phyloP scores from a whole-genome alignment of 1,140 invertebrate genomes.

The Drosophila burlai region DNA sequence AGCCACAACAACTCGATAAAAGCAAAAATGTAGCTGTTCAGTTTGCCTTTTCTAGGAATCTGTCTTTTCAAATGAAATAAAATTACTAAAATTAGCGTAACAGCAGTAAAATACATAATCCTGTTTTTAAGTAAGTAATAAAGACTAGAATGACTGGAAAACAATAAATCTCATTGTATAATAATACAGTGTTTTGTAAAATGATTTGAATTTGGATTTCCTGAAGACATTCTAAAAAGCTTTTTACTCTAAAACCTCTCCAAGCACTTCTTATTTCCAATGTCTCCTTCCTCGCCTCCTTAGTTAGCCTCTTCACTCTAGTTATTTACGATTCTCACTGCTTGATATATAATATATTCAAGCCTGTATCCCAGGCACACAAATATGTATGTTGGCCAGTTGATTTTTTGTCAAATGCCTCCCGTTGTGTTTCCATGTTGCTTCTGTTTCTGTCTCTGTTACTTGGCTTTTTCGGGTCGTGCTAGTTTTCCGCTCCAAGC shows the following conservation, averaged over 20 bases:
- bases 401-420: slow-evolving; percentile 53
- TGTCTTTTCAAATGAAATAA: too few species aligned
- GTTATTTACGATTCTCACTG: slow-evolving; percentile 6
- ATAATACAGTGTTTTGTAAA: too few species aligned
- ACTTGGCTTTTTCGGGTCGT: slow-evolving; percentile 42
- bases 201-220: not conserved
- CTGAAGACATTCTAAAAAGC: too few species aligned
- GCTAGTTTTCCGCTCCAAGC: slow-evolving; percentile 20
- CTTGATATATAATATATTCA: slow-evolving; percentile 20
- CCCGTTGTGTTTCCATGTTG: slow-evolving; percentile 61
- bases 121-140: too few species aligned
- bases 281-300: not conserved
- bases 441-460: slow-evolving; percentile 53
- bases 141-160: too few species aligned
- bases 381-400: slow-evolving; percentile 26
- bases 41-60: too few species aligned
- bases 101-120: too few species aligned
- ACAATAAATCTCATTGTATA: too few species aligned
- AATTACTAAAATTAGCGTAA: too few species aligned
- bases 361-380: slow-evolving; percentile 11
- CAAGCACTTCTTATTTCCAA: not conserved
- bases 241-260: not conserved
- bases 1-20: too few species aligned
- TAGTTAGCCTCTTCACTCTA: not conserved
- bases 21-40: too few species aligned